These are phyloP conservation scores for Microctonus brassicae DNA, from an alignment of 2,888 invertebrate genomes.

Conservation along the genomic window DNA sequence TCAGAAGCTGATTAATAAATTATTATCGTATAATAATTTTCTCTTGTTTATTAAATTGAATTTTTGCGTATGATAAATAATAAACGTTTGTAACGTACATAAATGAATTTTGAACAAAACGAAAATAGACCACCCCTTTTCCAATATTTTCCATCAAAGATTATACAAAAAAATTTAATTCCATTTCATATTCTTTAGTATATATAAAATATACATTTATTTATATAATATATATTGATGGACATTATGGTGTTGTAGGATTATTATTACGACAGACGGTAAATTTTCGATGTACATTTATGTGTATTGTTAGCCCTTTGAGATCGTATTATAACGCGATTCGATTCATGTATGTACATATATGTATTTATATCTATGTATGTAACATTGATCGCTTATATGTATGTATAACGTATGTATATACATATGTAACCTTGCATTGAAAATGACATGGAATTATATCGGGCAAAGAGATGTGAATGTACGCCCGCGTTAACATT, in stretches of 20 bases:
- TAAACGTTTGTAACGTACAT: background rate
- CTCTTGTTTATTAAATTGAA: no score
- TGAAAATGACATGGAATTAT: background rate
- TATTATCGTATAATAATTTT: no score
- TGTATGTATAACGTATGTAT: no score
- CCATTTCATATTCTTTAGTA: background rate
- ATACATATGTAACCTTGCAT: background rate
- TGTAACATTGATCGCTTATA: background rate
- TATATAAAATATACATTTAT: background rate
- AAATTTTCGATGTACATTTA: background rate
- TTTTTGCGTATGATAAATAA: background rate
- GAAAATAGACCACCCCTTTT: constrained; percentile 1
- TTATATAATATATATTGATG: background rate
- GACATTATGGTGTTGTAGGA: background rate
- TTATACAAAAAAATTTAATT: no score
- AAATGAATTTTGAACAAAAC: background rate
- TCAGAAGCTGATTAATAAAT: no score
- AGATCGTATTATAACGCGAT: background rate
- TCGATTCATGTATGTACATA: background rate
- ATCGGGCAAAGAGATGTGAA: background rate
- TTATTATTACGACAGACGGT: background rate
- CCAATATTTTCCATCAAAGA: background rate
- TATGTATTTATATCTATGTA: no score
- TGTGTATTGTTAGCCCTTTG: background rate
- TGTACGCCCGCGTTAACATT: background rate